phyloP scores from a whole-genome alignment of 2,888 invertebrate genomes.

The Microctonus hyperodae region DNA sequence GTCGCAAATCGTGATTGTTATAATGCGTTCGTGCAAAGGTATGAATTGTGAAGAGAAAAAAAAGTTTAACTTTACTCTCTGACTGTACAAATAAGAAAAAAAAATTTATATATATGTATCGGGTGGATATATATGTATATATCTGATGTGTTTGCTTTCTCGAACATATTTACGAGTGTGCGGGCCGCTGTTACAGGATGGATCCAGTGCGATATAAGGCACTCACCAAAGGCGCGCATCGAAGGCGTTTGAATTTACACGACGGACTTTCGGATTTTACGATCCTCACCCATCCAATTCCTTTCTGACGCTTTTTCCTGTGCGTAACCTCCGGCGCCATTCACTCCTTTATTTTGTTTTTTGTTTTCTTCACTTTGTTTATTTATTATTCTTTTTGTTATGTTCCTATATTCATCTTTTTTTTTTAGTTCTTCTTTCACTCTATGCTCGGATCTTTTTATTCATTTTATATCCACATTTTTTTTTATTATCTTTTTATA shows the following conservation, averaged over 20 bases:
- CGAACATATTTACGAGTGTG: conserved; percentile 39
- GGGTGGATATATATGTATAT: conserved; percentile 24
- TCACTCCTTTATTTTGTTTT: neutral
- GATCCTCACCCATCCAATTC: conserved; percentile 33
- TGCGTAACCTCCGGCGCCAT: conserved; percentile 36
- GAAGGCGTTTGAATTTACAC: conserved; percentile 47
- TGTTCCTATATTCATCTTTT: neutral
- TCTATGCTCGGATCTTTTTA: neutral
- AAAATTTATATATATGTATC: neutral
- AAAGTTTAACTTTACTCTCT: too few relatives aligned
- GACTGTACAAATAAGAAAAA: too few relatives aligned
- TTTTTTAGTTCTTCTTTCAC: conserved; percentile 15
- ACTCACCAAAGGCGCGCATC: conserved; percentile 35
- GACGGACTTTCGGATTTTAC: conserved; percentile 43
- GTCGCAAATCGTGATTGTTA: too few relatives aligned
- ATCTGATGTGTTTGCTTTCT: neutral
- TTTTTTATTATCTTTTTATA: neutral
- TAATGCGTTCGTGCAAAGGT: too few relatives aligned
- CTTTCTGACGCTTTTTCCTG: conserved; percentile 20
- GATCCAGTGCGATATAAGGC: conserved; percentile 32
- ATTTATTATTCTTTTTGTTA: neutral
- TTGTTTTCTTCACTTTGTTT: neutral
- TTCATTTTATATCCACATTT: neutral
- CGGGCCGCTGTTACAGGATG: conserved; percentile 30
- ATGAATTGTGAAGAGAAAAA: neutral